These are phyloP conservation scores for Sinopyrophorus schimmeli DNA, from an alignment of 2,888 invertebrate species.

Conservation along the genomic window DNA sequence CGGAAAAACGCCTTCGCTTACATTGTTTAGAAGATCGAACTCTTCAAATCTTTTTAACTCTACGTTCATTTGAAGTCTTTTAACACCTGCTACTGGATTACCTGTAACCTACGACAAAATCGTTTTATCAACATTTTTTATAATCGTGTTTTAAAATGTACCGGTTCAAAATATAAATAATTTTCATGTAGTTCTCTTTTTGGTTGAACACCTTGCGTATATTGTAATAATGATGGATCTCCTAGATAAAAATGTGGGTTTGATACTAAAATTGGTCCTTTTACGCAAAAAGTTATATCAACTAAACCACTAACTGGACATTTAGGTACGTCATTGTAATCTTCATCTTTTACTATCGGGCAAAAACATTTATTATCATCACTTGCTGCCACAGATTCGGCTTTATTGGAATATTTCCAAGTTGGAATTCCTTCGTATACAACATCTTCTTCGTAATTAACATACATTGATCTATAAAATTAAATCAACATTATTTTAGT, in stretches of 20 bases:
- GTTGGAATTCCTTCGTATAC: slow-evolving; percentile 54
- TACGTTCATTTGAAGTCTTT: slow-evolving; percentile 62
- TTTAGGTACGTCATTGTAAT: slow-evolving; percentile 55
- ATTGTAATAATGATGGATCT: slow-evolving; percentile 59
- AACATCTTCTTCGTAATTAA: slow-evolving; percentile 50
- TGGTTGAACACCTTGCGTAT: slow-evolving; percentile 60
- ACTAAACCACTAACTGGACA: slow-evolving; percentile 61
- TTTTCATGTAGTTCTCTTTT: slow-evolving; percentile 61
- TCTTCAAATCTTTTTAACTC: slow-evolving; percentile 55
- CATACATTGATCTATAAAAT: slow-evolving; percentile 56
- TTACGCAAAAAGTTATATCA: slow-evolving; percentile 60
- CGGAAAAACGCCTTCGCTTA: slow-evolving; percentile 62
- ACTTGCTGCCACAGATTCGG: slow-evolving; percentile 54
- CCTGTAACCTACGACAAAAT: slow-evolving; percentile 62
- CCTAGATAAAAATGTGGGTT: slow-evolving; percentile 69
- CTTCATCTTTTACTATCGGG: slow-evolving; percentile 55
- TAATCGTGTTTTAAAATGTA: too few relatives aligned
- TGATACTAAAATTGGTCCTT: slow-evolving; percentile 65
- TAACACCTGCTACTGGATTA: slow-evolving; percentile 58
- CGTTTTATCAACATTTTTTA: too few relatives aligned
- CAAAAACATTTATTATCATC: slow-evolving; percentile 61
- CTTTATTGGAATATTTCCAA: slow-evolving; percentile 57
- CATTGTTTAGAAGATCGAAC: slow-evolving; percentile 57
- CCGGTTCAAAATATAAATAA: slow-evolving; percentile 65
- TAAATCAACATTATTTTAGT: too few relatives aligned